These are phyloP conservation scores for Phthorimaea operculella DNA, from an alignment of 1,140 invertebrate genomes.

Conservation along the genomic window DNA sequence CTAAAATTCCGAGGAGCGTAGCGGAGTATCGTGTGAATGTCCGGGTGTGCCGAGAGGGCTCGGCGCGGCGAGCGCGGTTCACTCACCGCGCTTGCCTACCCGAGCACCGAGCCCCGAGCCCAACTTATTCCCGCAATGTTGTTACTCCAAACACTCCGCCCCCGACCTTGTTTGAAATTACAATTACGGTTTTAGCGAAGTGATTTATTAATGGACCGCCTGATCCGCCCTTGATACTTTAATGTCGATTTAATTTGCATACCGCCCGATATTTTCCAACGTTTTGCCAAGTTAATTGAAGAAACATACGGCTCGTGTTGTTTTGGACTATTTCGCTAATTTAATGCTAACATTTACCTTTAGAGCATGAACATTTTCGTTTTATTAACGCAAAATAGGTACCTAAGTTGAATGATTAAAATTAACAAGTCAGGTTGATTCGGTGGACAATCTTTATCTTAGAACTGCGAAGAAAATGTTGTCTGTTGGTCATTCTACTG, in stretches of 20 bases:
- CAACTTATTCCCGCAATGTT: conserved; percentile 68
- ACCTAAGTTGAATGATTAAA: no score
- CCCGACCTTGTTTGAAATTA: conserved; percentile 62
- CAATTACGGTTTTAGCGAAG: conserved; percentile 67
- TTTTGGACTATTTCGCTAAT: not conserved
- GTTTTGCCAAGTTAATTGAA: conserved; percentile 11
- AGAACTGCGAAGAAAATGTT: no score
- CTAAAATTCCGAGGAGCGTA: no score
- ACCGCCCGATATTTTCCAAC: conserved; percentile 13
- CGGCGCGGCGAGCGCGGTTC: not conserved
- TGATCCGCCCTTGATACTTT: conserved; percentile 64
- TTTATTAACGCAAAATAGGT: no score
- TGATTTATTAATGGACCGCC: conserved; percentile 67
- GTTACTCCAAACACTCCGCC: conserved; percentile 59
- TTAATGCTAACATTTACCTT: no score
- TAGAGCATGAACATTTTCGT: no score
- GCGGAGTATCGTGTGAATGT: not conserved
- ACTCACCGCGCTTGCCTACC: conserved; percentile 29
- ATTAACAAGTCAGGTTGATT: no score
- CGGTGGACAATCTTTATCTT: no score
- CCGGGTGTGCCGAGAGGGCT: not conserved
- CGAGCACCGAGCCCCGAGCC: conserved; percentile 30
- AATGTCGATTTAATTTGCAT: conserved; percentile 64
- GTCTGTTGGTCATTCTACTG: no score
- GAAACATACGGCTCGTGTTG: not conserved